phyloP scores from a whole-genome alignment of 1,140 invertebrate species.

The Babylonia areolata region DNA sequence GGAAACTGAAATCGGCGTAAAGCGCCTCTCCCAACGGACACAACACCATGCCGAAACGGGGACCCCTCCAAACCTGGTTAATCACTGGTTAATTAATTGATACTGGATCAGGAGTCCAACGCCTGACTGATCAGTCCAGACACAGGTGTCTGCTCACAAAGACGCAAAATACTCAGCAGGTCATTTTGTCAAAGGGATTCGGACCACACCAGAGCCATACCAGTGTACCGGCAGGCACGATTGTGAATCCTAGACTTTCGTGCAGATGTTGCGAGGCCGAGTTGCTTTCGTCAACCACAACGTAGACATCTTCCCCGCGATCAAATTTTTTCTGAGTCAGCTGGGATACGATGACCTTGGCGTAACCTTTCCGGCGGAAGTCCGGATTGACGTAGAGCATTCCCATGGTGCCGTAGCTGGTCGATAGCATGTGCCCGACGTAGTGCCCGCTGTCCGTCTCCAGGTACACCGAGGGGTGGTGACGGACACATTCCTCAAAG shows the following conservation, averaged over 20 bases:
- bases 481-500: not conserved
- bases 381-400: constrained; percentile 26
- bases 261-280: not conserved
- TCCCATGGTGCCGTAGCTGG: not conserved
- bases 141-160: no score
- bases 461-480: not conserved
- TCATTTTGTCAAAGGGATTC: no score
- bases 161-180: no score
- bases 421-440: constrained; percentile 19
- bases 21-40: no score
- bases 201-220: not conserved
- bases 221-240: not conserved
- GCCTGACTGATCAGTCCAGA: no score
- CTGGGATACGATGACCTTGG: constrained; percentile 27
- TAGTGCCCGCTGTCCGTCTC: not conserved
- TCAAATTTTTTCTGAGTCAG: constrained; percentile 14
- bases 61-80: no score
- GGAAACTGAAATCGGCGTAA: no score
- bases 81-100: no score
- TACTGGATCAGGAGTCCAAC: no score
- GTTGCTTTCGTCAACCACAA: not conserved
- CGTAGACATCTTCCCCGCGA: not conserved
- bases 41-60: no score
- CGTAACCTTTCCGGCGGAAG: constrained; percentile 24
- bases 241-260: not conserved